These are phyloP conservation scores for Shinisaurus crocodilurus DNA, from an alignment of 2,113 vertebrate species.

Conservation along the genomic window DNA sequence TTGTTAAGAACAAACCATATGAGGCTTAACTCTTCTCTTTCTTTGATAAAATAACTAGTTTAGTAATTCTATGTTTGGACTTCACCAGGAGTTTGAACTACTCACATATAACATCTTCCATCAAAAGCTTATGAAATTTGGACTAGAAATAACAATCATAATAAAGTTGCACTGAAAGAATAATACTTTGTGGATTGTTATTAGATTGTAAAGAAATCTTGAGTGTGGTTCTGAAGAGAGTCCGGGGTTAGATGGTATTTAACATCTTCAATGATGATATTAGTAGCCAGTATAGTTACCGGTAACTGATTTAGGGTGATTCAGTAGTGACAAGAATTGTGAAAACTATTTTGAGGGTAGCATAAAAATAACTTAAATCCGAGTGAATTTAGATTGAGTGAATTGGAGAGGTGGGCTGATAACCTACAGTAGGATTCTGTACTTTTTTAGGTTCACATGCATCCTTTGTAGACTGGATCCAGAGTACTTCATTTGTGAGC, in stretches of 20 bases:
- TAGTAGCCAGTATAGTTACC: background rate
- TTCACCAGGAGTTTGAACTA: too few species aligned
- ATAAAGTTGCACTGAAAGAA: background rate
- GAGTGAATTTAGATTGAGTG: background rate
- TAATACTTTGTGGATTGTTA: background rate
- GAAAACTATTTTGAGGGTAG: background rate
- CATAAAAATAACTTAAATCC: background rate
- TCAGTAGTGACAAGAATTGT: background rate
- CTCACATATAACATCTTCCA: too few species aligned
- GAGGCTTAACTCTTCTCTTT: background rate
- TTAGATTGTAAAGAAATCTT: background rate
- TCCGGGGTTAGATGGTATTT: background rate
- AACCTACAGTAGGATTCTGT: background rate
- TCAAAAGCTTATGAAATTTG: too few species aligned
- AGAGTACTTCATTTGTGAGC: background rate
- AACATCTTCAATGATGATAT: background rate
- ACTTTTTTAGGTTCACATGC: background rate
- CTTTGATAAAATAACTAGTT: background rate
- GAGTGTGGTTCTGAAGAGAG: background rate
- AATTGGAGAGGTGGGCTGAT: background rate
- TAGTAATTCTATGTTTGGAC: background rate
- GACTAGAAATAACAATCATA: background rate
- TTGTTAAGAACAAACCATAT: background rate
- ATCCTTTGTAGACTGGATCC: background rate
- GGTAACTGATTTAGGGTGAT: background rate